A percentile compares a stretch with the other conserved stretches of the same genome.
Conservation (phyloP, 2,888 invertebrate species). For the Himalopsyche japonica region DNA sequence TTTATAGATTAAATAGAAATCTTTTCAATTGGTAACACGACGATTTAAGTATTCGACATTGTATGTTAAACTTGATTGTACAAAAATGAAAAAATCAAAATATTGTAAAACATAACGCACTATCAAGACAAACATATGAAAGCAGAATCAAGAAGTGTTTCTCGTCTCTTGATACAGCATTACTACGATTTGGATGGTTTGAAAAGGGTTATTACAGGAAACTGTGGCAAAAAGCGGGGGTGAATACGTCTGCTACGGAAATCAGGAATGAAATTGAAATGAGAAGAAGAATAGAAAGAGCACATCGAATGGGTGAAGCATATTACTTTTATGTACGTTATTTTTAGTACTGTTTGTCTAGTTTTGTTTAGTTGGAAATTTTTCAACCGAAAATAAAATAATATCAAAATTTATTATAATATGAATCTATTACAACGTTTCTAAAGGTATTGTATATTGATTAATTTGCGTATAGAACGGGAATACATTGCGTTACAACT, state of each 20-base stretch:
- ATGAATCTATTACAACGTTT: too few relatives aligned
- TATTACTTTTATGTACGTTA: not conserved
- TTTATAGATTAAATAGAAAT: too few relatives aligned
- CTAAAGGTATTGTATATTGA: too few relatives aligned
- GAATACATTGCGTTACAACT: too few relatives aligned
- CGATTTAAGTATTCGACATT: too few relatives aligned
- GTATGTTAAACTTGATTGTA: not conserved
- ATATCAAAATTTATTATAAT: too few relatives aligned
- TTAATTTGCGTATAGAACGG: too few relatives aligned
- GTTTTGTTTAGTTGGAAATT: not conserved
- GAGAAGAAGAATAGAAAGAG: constrained; percentile 14
- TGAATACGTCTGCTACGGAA: constrained; percentile 28
- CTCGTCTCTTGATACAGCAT: constrained; percentile 12
- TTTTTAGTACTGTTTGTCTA: not conserved
- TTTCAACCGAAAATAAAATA: too few relatives aligned
- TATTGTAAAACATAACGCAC: constrained; percentile 9
- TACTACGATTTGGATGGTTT: not conserved
- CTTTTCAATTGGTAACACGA: too few relatives aligned
- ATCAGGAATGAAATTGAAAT: constrained; percentile 39
- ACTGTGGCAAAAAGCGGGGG: not conserved
- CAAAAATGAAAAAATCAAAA: constrained; percentile 2
- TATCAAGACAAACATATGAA: constrained; percentile 4
- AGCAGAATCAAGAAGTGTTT: constrained; percentile 5
- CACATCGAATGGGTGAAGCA: not conserved
- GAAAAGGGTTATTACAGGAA: not conserved